These are phyloP conservation scores for Cynaeus angustus DNA, from an alignment of 2,888 invertebrate species.

Conservation along the genomic window DNA sequence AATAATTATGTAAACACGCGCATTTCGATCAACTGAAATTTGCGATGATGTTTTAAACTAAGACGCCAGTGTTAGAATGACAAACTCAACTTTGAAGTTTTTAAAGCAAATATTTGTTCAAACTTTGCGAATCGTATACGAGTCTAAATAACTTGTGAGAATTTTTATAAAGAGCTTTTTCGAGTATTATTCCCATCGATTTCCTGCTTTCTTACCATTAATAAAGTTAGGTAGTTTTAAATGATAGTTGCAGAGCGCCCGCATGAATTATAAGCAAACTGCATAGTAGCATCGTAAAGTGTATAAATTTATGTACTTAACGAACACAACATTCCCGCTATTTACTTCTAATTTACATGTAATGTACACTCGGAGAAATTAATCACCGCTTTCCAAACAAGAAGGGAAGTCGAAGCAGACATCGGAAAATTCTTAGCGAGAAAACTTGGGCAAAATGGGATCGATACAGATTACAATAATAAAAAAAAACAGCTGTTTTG, in stretches of 20 bases:
- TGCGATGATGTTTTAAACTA: neutral
- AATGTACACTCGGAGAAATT: neutral
- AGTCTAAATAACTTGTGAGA: too few species aligned
- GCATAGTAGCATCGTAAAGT: slow-evolving; percentile 31
- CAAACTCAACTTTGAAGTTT: too few species aligned
- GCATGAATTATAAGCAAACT: slow-evolving; percentile 33
- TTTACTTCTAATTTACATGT: slow-evolving; percentile 31
- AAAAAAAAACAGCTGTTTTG: slow-evolving; percentile 26
- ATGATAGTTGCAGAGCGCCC: slow-evolving; percentile 27
- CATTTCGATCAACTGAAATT: neutral
- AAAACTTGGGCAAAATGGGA: neutral
- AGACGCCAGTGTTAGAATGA: neutral
- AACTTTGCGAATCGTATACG: too few species aligned
- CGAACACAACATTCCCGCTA: slow-evolving; percentile 12
- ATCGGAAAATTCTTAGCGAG: neutral
- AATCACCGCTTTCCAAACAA: neutral
- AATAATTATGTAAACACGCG: slow-evolving; percentile 1
- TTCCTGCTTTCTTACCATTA: slow-evolving; percentile 17
- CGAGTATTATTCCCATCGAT: slow-evolving; percentile 7
- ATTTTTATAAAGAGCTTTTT: too few species aligned
- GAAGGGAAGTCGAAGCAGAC: too few species aligned
- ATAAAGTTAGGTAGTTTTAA: slow-evolving; percentile 16
- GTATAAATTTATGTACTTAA: slow-evolving; percentile 35
- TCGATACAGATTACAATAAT: slow-evolving; percentile 5
- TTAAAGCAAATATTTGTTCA: too few species aligned